These are phyloP conservation scores for Euwallacea similis DNA, from an alignment of 1,140 invertebrate species.

Conservation along the genomic window DNA sequence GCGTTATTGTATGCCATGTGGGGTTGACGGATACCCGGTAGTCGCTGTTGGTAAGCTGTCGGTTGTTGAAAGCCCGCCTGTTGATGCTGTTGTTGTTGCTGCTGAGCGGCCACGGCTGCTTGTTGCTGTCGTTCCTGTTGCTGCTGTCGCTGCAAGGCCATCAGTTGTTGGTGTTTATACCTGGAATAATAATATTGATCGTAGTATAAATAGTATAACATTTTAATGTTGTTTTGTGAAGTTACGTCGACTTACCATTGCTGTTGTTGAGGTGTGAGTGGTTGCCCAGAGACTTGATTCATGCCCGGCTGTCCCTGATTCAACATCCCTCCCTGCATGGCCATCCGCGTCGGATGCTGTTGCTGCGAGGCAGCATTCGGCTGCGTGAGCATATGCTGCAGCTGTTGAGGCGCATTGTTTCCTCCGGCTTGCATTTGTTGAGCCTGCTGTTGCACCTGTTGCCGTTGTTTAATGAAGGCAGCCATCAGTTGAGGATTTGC, in stretches of 20 bases:
- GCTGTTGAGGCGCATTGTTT: constrained; percentile 52
- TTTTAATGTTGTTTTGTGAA: not conserved
- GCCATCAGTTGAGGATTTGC: constrained; percentile 96
- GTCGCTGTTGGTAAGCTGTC: constrained; percentile 50
- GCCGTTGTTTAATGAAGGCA: constrained; percentile 91
- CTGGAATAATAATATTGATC: constrained; percentile 38
- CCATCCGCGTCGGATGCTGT: constrained; percentile 47
- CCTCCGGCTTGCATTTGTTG: constrained; percentile 49
- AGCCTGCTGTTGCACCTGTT: constrained; percentile 39
- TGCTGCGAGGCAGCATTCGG: constrained; percentile 53
- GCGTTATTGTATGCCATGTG: constrained; percentile 54
- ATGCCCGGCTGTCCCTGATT: constrained; percentile 54
- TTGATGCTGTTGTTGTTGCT: constrained; percentile 58
- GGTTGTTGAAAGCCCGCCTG: constrained; percentile 54
- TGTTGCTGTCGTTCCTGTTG: constrained; percentile 42
- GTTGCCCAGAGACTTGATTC: constrained; percentile 55
- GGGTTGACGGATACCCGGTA: constrained; percentile 54
- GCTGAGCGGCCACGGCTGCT: constrained; percentile 48
- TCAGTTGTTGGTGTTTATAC: constrained; percentile 62
- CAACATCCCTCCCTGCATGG: constrained; percentile 55
- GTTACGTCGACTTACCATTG: constrained; percentile 51
- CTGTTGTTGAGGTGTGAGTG: constrained; percentile 53
- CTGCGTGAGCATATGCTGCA: constrained; percentile 61
- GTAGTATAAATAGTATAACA: not conserved
- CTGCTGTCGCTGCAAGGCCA: constrained; percentile 56